Evolutionary conservation across 1,140 invertebrate genomes (phyloP).

Genomic region (Zaprionus inermis): DNA sequence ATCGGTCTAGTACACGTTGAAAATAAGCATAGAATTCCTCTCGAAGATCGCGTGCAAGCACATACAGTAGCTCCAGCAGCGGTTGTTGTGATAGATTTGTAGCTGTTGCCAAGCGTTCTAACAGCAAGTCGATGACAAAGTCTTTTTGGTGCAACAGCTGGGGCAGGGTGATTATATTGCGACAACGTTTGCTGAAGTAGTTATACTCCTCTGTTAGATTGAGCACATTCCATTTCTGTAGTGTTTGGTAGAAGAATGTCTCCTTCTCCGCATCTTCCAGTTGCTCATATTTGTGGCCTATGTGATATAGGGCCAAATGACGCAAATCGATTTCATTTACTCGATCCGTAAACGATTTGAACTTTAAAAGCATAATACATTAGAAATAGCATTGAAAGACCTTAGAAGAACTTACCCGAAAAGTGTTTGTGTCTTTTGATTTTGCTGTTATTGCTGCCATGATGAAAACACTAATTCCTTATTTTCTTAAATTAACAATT

Average conservation of each 20-base stretch:
- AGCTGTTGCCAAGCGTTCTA: slow-evolving; percentile 89
- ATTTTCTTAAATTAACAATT: not conserved
- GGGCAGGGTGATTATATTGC: slow-evolving; percentile 90
- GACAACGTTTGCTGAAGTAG: slow-evolving; percentile 89
- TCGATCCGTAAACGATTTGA: slow-evolving; percentile 93
- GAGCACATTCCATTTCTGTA: slow-evolving; percentile 94
- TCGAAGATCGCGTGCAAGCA: slow-evolving; percentile 93
- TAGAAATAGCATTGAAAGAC: not conserved
- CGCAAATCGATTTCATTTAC: slow-evolving; percentile 93
- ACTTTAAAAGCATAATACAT: slow-evolving; percentile 85
- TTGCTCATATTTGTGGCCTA: slow-evolving; percentile 88
- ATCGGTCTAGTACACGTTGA: slow-evolving; percentile 87
- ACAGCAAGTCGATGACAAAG: slow-evolving; percentile 88
- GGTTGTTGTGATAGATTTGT: slow-evolving; percentile 91
- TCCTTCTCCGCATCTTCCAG: slow-evolving; percentile 86
- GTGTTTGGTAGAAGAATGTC: slow-evolving; percentile 91
- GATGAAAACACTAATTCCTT: slow-evolving; percentile 48
- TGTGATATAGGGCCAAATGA: slow-evolving; percentile 87
- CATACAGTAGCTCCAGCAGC: slow-evolving; percentile 93
- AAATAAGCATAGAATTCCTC: slow-evolving; percentile 95
- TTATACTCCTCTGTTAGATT: slow-evolving; percentile 93
- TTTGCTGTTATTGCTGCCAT: slow-evolving; percentile 91
- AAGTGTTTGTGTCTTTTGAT: slow-evolving; percentile 92
- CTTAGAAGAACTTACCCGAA: slow-evolving; percentile 87
- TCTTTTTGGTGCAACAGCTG: slow-evolving; percentile 92